Evolutionary conservation across 1,140 invertebrate genomes (phyloP).

Genomic region (Drosophila arizonae): DNA sequence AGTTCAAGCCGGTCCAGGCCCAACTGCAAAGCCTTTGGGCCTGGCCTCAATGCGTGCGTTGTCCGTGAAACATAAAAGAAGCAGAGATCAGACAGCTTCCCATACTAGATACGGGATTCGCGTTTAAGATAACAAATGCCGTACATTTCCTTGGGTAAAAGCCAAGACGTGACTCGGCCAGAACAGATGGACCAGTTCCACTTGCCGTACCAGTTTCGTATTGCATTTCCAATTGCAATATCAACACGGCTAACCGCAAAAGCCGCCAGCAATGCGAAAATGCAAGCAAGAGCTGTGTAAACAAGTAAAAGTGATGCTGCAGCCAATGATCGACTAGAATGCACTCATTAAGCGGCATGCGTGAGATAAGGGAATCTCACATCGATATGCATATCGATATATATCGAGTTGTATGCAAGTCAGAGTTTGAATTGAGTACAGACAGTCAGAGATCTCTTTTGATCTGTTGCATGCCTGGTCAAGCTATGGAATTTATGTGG

Average conservation of each 20-base stretch:
- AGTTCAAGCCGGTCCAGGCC: conserved; percentile 11
- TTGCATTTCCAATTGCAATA: conserved; percentile 12
- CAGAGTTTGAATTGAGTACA: no score
- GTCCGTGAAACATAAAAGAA: background rate
- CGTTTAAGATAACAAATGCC: background rate
- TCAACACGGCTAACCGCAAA: background rate
- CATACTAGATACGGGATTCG: background rate
- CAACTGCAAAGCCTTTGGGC: conserved; percentile 34
- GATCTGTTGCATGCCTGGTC: no score
- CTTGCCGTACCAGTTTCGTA: background rate
- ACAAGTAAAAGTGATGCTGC: background rate
- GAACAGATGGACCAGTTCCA: conserved; percentile 11
- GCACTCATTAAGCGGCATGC: no score
- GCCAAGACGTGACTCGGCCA: background rate
- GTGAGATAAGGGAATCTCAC: no score
- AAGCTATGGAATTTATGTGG: no score
- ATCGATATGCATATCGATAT: no score
- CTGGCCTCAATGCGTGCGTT: background rate
- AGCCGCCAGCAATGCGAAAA: no score
- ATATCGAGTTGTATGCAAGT: no score
- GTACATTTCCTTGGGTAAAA: background rate
- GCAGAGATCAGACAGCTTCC: no score
- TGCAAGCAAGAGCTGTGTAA: background rate
- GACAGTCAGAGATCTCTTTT: no score
- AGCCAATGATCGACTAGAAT: no score